A percentile compares a stretch with the other conserved stretches of the same genome.
Conservation (phyloP, 2,797 vertebrate species). For the Pithecia hirsuta region DNA sequence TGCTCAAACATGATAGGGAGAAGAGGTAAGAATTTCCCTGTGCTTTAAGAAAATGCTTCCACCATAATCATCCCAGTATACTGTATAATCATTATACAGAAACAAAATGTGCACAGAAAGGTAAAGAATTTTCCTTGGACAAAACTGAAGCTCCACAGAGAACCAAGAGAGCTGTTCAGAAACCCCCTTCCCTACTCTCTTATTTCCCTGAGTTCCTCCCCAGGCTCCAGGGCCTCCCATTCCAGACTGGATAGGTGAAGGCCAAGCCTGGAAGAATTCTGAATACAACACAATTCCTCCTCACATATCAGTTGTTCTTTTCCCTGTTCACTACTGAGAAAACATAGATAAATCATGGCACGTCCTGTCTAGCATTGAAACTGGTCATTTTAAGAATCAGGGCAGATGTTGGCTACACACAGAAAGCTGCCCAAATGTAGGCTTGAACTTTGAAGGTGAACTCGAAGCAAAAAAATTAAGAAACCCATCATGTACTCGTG, state of each 20-base stretch:
- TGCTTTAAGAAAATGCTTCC: background rate
- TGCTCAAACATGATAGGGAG: background rate
- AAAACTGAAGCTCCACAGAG: background rate
- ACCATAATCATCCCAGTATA: background rate
- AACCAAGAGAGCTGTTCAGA: background rate
- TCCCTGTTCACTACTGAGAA: background rate
- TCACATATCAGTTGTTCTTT: background rate
- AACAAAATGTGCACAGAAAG: background rate
- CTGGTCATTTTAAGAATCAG: background rate
- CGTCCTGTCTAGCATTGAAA: background rate
- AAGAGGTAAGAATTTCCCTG: background rate
- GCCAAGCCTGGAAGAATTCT: background rate
- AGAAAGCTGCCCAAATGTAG: background rate
- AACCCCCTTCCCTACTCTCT: rapidly evolving
- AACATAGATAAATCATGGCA: background rate
- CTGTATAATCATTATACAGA: background rate
- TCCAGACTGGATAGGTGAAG: background rate
- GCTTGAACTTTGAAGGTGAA: background rate
- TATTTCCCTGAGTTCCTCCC: background rate
- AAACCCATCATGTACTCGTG: background rate
- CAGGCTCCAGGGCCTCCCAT: background rate
- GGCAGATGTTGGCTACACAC: background rate
- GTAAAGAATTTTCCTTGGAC: background rate
- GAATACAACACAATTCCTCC: background rate
- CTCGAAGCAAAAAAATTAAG: slow-evolving; percentile 1